Base-by-base conservation (phyloP, 1,140 invertebrate genomes). In the Trichomalopsis sarcophagae region DNA sequence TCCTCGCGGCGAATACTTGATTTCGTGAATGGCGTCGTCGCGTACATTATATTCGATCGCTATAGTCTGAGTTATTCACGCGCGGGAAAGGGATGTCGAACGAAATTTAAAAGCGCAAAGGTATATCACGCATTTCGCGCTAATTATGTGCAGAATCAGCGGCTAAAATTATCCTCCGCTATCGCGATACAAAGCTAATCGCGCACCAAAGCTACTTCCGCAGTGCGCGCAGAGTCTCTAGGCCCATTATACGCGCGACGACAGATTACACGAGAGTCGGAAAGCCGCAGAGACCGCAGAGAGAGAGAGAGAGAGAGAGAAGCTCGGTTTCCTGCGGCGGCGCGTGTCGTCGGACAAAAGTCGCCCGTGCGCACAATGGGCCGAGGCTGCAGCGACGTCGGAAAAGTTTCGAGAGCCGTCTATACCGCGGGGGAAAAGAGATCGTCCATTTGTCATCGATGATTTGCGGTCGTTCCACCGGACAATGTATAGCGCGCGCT, bases 371-470 rank as follows among this genome's bases (percentile, higher is more conserved):
- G 17, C 13, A 83, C 81, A 83, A 83, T 83, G 33, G 27, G 21
- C 27, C 33, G 5, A 6, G 69, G 27, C 69, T 27, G 21, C 9
- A 4, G 30, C 73, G 17, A n/a, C 33, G n/a, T 1, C 62, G 74
- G 82, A 84, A 84, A 77, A 78, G 50, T 76, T 83, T 75, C 13
- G 71, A 44, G 69, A 23, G 55, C 66, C 10, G 47, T 21, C 7
- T 36, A 71, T 2, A 55, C 50, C 17, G 14, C 13, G 17, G 2
- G 55, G 55, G 50, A 21, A 11, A 77, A 55, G 76, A 77, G 62
- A 40, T 73, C 76, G 0, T 47, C 74, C 33, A 88, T 88, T 88
- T 87, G 87, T 88, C 88, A 87, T 87, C 83, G 84, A 87, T 87
- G 88, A 87, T 87, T 88, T 87, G 87, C 86, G 80, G 80, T n/a